Evolutionary conservation across 2,888 invertebrate genomes (phyloP), one percentile per base, ranked within the genome.

Genomic region (Xestia ashworthii): DNA sequence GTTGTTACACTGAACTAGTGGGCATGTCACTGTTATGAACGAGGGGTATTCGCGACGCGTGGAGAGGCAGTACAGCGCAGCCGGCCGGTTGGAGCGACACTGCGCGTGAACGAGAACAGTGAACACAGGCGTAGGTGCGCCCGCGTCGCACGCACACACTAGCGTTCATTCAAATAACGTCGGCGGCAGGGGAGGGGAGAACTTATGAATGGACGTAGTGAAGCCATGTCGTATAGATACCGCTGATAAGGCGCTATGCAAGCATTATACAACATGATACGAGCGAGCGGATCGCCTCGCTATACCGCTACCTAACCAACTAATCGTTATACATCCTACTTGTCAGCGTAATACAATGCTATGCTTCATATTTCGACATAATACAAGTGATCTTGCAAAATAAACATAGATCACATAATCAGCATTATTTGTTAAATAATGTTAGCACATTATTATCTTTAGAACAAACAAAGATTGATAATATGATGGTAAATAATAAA

Each of bases 161-260:
- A 88, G 88, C 90, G 80, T 93, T 92, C 96, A 95, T 95, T 96
- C 95, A 95, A 93, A 93, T 91, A 91, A 80, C 86, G 86, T 77
- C 72, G 81, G 2, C 83, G 44, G 16, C 62, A 32, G 55, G 90
- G 94, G 94, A 82, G 95, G 96, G 96, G 95, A 87, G 93, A 88
- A 91, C 92, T 96, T 93, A 97, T 97, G 96, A 97, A 97, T 97
- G 97, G 95, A 96, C 96, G 96, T 96, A 96, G 96, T 96, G 95
- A 91, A 92, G 91, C 89, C 82, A 82, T 90, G 90, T 91, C 91
- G 94, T 93, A 92, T 91, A 95, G 95, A 95, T 95, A 95, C 91
- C 93, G 92, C 93, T 96, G 95, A 96, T 96, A 96, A 96, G 92
- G 90, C 92, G 91, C 91, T 92, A 87, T 90, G 93, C 93, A 90